Evolutionary conservation across 2,797 vertebrate species (phyloP).

Genomic region (Eremophila alpestris): DNA sequence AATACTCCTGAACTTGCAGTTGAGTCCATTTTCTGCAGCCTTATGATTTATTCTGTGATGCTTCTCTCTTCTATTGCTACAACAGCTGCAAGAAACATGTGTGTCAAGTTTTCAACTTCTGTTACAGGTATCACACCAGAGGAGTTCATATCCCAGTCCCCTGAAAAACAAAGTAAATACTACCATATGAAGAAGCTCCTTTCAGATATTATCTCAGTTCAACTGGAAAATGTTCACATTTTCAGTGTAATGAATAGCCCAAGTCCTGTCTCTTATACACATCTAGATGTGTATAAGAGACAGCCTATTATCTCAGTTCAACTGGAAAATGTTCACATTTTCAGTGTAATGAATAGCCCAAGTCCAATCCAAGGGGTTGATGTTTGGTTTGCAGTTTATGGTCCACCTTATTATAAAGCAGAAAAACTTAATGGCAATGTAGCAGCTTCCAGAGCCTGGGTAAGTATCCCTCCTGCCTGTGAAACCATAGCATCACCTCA

Average conservation of each 20-base stretch:
- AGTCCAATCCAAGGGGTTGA: conserved; percentile 65
- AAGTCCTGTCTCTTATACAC: too few species aligned
- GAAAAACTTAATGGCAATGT: conserved; percentile 87
- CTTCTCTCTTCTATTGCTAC: neutral
- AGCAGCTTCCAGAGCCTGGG: conserved; percentile 80
- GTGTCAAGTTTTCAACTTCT: neutral
- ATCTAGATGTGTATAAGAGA: too few species aligned
- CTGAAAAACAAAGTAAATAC: conserved; percentile 78
- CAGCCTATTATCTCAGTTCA: too few species aligned
- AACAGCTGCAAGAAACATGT: neutral
- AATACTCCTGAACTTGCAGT: neutral
- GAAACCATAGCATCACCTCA: neutral
- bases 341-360: conserved; percentile 78
- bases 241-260: conserved; percentile 81
- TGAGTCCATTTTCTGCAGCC: neutral
- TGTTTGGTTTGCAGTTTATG: conserved; percentile 85
- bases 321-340: conserved; percentile 80
- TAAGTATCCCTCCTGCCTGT: conserved; percentile 23
- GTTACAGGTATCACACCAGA: conserved; percentile 81
- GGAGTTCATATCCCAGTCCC: conserved; percentile 76
- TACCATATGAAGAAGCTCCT: conserved; percentile 76
- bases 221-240: conserved; percentile 78
- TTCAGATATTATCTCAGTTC: conserved; percentile 79
- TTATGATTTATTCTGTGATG: neutral
- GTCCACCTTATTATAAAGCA: conserved; percentile 80